Base-by-base conservation (phyloP, 2,113 vertebrate species). In the Dicaeum eximium region DNA sequence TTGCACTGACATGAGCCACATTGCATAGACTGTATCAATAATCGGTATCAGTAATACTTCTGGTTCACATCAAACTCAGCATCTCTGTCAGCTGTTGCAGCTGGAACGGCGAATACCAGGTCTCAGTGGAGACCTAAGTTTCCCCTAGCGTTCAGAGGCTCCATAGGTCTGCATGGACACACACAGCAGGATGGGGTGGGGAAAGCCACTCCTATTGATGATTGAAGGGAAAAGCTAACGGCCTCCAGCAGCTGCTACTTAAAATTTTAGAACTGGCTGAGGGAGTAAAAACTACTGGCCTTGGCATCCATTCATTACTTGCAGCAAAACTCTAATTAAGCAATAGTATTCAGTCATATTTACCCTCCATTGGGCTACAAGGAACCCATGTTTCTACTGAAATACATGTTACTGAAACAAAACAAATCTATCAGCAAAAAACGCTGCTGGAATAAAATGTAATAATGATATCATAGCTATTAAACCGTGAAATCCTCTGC, bases 401-500 rank as follows among this genome's bases (percentile, higher is more conserved):
- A 96, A 96, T 91, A 92, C 24, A 50, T 16, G 53, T 92, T 16
- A 1, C 90, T 74, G 92, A 95, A 96, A 95, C 78, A 93, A 95
- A 98, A 82, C 95, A 97, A 93, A 96, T 96, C 95, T 92, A 95
- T 97, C 95, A 90, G 94, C 3, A 40, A 97, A 83, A 80, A 92
- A 86, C 67, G 15, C 91, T 96, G 88, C 94, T 95, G 80, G 95
- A 73, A 33, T 79, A 94, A 97, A 97, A 97, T 97, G 94, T 92
- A 97, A 90, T 97, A 97, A 96, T 96, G 97, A 94, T 95, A 95
- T 95, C 75, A 85, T 88, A 93, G 92, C 97, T 97, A 92, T 97
- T 97, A 96, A 95, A 81, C 95, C 95, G 53, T 94, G 81, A 97
- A 96, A 97, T 96, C 58, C 44, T 88, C 89, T 90, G 74, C 93